Evolutionary conservation across 2,113 vertebrate species (phyloP).

Genomic region (Ia io): DNA sequence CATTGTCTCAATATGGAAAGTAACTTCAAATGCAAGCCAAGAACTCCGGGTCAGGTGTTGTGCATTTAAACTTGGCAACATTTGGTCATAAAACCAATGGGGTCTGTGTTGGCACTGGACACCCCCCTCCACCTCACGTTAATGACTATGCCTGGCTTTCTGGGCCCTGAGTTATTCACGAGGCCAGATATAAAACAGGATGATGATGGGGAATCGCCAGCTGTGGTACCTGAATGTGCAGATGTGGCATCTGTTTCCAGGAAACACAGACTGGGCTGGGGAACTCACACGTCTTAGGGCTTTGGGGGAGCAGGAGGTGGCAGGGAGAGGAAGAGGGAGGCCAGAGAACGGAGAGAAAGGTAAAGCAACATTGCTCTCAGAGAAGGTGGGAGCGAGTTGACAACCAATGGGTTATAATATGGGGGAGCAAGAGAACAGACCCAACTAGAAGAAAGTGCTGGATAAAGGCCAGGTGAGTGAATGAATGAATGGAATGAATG

Average conservation of each 20-base stretch:
- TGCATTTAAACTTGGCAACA: constrained; percentile 30
- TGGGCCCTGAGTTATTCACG: constrained; percentile 64
- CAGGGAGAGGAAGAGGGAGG: background rate
- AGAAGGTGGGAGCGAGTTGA: background rate
- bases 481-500: background rate
- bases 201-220: constrained; percentile 54
- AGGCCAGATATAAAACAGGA: constrained; percentile 40
- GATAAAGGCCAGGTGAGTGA: background rate
- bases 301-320: background rate
- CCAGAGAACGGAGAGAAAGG: background rate
- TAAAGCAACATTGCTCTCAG: background rate
- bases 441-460: background rate
- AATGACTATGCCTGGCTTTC: constrained; percentile 43
- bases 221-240: constrained; percentile 38
- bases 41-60: constrained; percentile 40
- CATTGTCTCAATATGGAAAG: background rate
- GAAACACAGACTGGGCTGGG: background rate
- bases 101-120: background rate
- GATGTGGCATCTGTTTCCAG: background rate
- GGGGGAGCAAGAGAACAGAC: background rate
- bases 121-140: background rate
- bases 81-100: background rate
- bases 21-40: background rate
- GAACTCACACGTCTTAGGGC: background rate
- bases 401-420: background rate